Conservation (phyloP, 1,140 invertebrate genomes). For the Halyomorpha halys region DNA sequence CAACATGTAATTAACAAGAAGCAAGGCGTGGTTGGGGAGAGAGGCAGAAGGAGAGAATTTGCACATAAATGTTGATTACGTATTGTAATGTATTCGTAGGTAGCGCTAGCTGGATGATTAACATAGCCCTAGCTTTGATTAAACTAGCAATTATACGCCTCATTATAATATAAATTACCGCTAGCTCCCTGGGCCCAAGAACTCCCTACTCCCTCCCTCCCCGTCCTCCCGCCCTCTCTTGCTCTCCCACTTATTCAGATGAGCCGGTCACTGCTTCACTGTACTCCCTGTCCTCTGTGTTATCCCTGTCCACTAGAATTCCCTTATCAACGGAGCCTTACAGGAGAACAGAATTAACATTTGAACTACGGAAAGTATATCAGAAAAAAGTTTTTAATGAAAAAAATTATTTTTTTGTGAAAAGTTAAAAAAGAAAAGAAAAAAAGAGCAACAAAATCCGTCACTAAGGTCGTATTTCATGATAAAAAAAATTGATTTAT, state of each 20-base stretch:
- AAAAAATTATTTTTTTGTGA: no score
- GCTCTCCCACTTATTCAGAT: neutral
- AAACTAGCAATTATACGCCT: slow-evolving; percentile 26
- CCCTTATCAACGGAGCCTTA: no score
- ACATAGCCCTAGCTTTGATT: slow-evolving; percentile 25
- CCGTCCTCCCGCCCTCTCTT: neutral
- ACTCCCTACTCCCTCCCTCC: neutral
- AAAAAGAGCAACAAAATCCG: no score
- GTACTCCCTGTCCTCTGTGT: no score
- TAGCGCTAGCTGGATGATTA: slow-evolving; percentile 20
- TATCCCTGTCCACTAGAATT: no score
- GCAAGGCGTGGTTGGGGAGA: slow-evolving; percentile 1
- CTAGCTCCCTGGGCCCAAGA: neutral
- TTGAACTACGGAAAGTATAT: no score
- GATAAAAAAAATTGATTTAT: no score
- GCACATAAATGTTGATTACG: slow-evolving; percentile 26
- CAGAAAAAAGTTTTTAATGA: no score
- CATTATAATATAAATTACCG: slow-evolving; percentile 26
- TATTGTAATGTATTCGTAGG: slow-evolving; percentile 26
- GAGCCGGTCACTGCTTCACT: no score
- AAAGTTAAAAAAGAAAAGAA: no score
- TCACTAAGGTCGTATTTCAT: no score
- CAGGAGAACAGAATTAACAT: no score
- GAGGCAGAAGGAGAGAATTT: slow-evolving; percentile 15
- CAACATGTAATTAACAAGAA: slow-evolving; percentile 11